These are phyloP conservation scores for Rhinopomastus cyanomelas DNA, from an alignment of 2,113 vertebrate species.

Conservation along the genomic window DNA sequence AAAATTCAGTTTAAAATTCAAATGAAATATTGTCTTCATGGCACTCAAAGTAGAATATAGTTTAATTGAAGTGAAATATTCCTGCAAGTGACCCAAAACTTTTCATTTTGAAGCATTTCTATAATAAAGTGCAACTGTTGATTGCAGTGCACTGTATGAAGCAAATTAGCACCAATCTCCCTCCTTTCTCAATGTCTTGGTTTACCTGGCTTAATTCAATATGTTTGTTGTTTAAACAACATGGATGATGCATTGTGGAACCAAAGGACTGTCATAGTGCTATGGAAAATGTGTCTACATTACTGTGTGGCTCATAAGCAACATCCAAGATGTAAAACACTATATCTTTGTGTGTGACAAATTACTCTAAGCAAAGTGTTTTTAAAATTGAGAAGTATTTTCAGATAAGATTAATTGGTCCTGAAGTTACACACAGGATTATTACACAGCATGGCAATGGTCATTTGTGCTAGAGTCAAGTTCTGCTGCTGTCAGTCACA, in stretches of 20 bases:
- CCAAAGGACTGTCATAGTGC: fast-evolving
- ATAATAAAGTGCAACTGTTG: background rate
- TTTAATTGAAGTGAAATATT: background rate
- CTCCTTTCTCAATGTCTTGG: background rate
- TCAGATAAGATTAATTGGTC: background rate
- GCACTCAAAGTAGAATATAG: background rate
- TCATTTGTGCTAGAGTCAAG: background rate
- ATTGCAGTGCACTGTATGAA: background rate
- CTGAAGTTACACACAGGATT: background rate
- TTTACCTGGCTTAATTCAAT: background rate
- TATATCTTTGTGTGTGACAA: background rate
- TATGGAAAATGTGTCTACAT: background rate
- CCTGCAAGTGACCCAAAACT: background rate
- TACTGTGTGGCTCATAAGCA: background rate
- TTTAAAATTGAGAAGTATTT: background rate
- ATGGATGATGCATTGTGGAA: background rate
- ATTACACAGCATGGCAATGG: background rate
- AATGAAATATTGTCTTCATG: background rate
- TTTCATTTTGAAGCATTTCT: background rate
- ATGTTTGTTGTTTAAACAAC: background rate
- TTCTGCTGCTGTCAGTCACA: background rate
- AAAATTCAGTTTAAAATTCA: background rate
- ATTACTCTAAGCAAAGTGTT: background rate
- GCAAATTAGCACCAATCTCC: background rate
- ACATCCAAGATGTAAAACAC: background rate